phyloP scores from a whole-genome alignment of 2,113 vertebrate species.

The Platanista minor region DNA sequence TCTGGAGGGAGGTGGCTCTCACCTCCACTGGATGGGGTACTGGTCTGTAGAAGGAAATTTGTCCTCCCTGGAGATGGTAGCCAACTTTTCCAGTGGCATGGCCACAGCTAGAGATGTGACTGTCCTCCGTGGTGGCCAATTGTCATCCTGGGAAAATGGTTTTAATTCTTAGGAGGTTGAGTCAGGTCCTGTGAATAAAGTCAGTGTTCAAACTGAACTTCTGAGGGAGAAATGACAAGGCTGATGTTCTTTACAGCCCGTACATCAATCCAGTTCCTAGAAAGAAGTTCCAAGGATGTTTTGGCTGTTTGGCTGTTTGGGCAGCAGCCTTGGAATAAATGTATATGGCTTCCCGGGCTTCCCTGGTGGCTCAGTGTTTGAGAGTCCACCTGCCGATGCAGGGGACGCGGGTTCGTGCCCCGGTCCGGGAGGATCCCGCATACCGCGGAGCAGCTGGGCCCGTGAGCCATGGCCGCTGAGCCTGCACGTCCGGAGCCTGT shows the following conservation, averaged over 20 bases:
- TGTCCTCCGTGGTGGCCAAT: not conserved
- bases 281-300: not conserved
- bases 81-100: not conserved
- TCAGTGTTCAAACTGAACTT: not conserved
- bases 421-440: no score
- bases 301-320: not conserved
- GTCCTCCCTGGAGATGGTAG: not conserved
- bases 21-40: not conserved
- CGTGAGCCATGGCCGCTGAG: no score
- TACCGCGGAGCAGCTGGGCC: no score
- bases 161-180: not conserved
- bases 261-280: conserved; percentile 17
- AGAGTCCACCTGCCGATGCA: no score
- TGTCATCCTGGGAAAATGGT: not conserved
- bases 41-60: no score
- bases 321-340: not conserved
- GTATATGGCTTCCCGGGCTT: not conserved
- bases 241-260: not conserved
- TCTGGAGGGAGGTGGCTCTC: not conserved
- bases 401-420: no score
- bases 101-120: not conserved
- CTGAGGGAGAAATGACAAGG: not conserved
- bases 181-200: not conserved
- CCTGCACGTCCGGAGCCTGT: no score
- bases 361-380: no score